Conservation (phyloP, 2,797 vertebrate species). For the Urocyon cinereoargenteus region DNA sequence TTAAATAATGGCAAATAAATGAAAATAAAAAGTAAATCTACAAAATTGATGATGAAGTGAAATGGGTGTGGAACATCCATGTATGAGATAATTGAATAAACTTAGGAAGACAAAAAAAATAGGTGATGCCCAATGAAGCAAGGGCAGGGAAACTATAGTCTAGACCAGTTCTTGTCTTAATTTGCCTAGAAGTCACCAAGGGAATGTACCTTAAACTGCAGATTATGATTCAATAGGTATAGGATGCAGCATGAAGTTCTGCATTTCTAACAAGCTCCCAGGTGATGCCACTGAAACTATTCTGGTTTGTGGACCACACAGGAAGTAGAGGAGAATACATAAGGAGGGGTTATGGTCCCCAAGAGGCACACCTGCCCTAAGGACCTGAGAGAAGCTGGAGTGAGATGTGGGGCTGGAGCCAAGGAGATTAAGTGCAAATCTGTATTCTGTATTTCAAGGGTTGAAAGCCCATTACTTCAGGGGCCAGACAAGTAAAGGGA, state of each 20-base stretch:
- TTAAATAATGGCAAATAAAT: slow-evolving; percentile 25
- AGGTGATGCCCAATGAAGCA: background rate
- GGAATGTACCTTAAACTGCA: background rate
- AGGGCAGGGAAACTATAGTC: background rate
- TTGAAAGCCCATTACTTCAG: background rate
- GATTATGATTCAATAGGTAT: background rate
- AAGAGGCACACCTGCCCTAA: background rate
- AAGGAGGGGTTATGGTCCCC: accelerated
- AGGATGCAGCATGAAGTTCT: background rate
- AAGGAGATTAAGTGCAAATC: background rate
- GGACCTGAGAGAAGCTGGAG: background rate
- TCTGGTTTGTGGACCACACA: background rate
- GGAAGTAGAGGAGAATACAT: background rate
- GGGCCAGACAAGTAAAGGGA: background rate
- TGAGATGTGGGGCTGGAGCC: background rate
- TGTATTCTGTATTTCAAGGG: background rate
- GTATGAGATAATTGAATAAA: background rate
- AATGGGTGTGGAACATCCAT: background rate
- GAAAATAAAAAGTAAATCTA: slow-evolving; percentile 13
- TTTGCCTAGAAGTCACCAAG: background rate
- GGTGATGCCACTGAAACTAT: background rate
- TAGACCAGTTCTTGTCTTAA: background rate
- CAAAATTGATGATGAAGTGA: background rate
- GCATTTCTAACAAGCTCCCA: background rate
- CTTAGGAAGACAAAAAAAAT: background rate